Evolutionary conservation across 2,888 invertebrate species (phyloP), one percentile per base, ranked within the genome.

Genomic region (Ommatoiulus sabulosus): DNA sequence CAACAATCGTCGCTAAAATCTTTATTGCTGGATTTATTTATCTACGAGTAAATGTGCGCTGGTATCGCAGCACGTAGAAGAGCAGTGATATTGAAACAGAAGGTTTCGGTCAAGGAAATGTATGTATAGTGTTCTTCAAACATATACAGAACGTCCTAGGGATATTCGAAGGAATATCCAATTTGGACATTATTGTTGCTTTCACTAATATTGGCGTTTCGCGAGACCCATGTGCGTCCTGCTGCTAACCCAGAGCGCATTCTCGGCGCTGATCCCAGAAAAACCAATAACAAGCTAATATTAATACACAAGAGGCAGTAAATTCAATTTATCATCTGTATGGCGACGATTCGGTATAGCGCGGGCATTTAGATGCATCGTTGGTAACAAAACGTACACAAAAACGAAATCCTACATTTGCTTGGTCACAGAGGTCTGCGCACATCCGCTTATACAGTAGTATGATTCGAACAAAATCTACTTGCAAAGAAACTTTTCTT

Each of bases 261-360:
- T 24, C 35, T 7, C 80, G 10, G 24, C 12, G 12, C 4, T 80
- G 80, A 80, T 35, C 24, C 24, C 80, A 80, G 80, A 10, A 80
- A 80, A 80, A 35, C 35, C 15, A 80, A 80, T 80, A 80, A 15
- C 80, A 35, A 35, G 24, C 80, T 80, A 80, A 35, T 80, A 80
- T 35, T 80, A 35, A 80, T 35, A 80, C 80, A 80, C 80, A 80
- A 35, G 35, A 35, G 7, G 35, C 80, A 80, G 15, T 80, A 35
- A 80, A 80, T 80, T 35, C 80, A 80, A 80, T 80, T 80, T 80
- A 35, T 24, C 24, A 35, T 80, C 35, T 24, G 80, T 35, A 12
- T 80, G 35, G 24, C 24, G 35, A 80, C 80, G 35, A 24, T 12
- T 35, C 24, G 12, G 35, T 12, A 80, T 72, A 24, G 0, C 72